Evolutionary conservation across 2,113 vertebrate species (phyloP).

Genomic region (Potamarius usumacintae): DNA sequence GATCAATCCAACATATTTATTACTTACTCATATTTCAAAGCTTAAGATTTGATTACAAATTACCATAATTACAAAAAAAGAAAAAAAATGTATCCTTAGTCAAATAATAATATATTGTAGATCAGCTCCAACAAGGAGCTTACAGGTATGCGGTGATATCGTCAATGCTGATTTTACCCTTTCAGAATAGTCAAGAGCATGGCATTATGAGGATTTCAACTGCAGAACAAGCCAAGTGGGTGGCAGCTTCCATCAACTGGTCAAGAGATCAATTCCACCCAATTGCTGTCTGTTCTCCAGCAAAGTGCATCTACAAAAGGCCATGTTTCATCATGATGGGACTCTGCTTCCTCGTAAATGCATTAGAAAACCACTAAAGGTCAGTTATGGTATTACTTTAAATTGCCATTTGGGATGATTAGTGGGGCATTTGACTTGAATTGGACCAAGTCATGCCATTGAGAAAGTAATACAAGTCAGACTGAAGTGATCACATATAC

Average conservation of each 20-base stretch:
- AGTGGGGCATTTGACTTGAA: too few species aligned
- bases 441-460: too few species aligned
- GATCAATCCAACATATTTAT: too few species aligned
- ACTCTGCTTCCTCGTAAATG: not conserved
- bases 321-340: not conserved
- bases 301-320: slow-evolving; percentile 1
- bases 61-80: too few species aligned
- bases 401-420: not conserved
- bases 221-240: not conserved
- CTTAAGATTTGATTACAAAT: too few species aligned
- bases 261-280: not conserved
- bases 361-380: not conserved
- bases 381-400: not conserved
- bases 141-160: not conserved
- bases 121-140: not conserved
- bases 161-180: not conserved
- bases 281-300: not conserved
- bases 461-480: not conserved
- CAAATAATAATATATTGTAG: too few species aligned
- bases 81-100: too few species aligned
- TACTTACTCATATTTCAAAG: too few species aligned
- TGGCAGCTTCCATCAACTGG: slow-evolving; percentile 1
- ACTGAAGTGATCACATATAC: not conserved
- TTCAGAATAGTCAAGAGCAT: not conserved
- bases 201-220: not conserved